phyloP scores from a whole-genome alignment of 2,888 invertebrate species.

The Aphidoletes aphidimyza region DNA sequence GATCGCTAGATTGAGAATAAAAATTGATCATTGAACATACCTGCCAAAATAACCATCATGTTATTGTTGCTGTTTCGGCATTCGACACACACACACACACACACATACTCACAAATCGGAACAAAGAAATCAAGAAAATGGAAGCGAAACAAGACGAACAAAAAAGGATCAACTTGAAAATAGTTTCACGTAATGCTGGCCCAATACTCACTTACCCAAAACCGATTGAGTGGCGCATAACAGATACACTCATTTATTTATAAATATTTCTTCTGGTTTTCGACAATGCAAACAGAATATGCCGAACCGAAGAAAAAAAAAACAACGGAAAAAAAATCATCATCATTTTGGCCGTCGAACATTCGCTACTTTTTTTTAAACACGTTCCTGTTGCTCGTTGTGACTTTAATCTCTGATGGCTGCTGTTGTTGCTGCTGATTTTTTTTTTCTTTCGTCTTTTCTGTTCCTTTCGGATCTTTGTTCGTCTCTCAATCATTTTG shows the following conservation, averaged over 20 bases:
- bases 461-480: too few species aligned
- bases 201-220: constrained; percentile 31
- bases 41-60: background rate
- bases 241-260: constrained; percentile 40
- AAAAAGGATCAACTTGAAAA: constrained; percentile 38
- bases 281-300: constrained; percentile 3
- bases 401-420: constrained; percentile 31
- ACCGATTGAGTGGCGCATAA: constrained; percentile 48
- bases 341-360: constrained; percentile 12
- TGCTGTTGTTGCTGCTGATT: background rate
- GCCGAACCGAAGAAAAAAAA: constrained; percentile 6
- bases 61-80: background rate
- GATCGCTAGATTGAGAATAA: constrained; percentile 21
- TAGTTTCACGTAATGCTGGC: constrained; percentile 30
- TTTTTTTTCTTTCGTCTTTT: background rate
- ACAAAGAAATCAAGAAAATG: background rate
- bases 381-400: too few species aligned
- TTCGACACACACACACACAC: too few species aligned
- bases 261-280: constrained; percentile 28
- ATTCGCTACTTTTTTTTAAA: background rate
- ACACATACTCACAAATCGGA: background rate
- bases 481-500: background rate
- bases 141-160: background rate
- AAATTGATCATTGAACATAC: constrained; percentile 30
- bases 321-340: background rate